Evolutionary conservation across 2,113 vertebrate genomes (phyloP).

Genomic region (Eonycteris spelaea): DNA sequence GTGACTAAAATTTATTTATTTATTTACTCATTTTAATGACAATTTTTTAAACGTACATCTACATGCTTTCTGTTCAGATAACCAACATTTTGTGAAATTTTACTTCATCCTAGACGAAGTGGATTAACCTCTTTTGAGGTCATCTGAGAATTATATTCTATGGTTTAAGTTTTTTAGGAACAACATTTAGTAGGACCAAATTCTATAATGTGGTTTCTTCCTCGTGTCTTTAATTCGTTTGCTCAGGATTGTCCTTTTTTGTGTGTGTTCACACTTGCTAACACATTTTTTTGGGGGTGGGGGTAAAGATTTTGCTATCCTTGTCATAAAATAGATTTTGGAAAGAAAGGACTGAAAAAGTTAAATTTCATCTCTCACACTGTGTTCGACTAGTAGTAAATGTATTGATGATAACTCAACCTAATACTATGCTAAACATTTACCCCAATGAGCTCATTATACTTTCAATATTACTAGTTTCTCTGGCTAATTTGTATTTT

Average conservation of each 20-base stretch:
- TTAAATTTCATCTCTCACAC: neutral
- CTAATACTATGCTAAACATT: neutral
- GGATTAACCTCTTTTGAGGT: neutral
- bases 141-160: neutral
- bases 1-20: neutral
- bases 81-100: neutral
- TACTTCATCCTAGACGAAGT: neutral
- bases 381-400: neutral
- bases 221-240: neutral
- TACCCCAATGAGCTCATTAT: neutral
- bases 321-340: constrained; percentile 19
- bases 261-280: neutral
- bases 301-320: neutral
- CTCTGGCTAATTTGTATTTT: neutral
- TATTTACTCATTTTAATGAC: neutral
- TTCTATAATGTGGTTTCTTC: neutral
- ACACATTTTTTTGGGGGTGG: no score
- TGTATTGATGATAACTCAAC: neutral
- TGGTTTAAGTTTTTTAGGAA: neutral
- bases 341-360: neutral
- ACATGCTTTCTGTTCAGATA: neutral
- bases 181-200: neutral
- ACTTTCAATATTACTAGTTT: neutral
- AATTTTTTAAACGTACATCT: neutral
- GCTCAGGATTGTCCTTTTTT: neutral